These are phyloP conservation scores for Palythoa grandis DNA, from an alignment of 92 coral and sea anemone genomes.

Conservation along the genomic window DNA sequence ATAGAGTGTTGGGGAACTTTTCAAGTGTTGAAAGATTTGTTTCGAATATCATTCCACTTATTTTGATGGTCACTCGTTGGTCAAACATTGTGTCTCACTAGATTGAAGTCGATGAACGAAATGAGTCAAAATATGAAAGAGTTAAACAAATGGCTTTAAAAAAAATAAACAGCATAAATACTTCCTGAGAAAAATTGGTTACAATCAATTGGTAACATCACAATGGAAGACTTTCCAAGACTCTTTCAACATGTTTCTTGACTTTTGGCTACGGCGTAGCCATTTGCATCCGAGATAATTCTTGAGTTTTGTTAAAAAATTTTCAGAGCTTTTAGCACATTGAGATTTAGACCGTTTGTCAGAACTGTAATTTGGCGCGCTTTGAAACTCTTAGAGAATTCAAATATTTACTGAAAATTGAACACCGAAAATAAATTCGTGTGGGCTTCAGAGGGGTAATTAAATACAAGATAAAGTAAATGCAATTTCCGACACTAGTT, in stretches of 20 bases:
- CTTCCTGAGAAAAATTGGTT: background rate
- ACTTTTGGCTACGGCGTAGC: background rate
- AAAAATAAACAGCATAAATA: background rate
- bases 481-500: background rate
- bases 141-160: background rate
- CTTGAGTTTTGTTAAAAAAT: background rate
- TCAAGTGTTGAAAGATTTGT: slow-evolving; percentile 82
- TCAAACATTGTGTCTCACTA: slow-evolving; percentile 46
- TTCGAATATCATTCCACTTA: slow-evolving; percentile 96
- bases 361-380: background rate
- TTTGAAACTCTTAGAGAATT: background rate
- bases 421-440: background rate
- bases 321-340: slow-evolving; percentile 4
- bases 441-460: background rate
- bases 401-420: slow-evolving; percentile 9
- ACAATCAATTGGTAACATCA: background rate
- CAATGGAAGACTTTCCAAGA: background rate
- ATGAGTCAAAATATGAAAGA: background rate
- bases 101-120: background rate
- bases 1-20: slow-evolving; percentile 89
- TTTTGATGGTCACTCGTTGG: slow-evolving; percentile 92
- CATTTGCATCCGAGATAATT: background rate
- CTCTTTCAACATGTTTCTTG: background rate
- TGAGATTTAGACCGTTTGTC: background rate
- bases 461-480: background rate